These are phyloP conservation scores for Eupeodes corollae DNA, from an alignment of 1,140 invertebrate species.

Conservation along the genomic window DNA sequence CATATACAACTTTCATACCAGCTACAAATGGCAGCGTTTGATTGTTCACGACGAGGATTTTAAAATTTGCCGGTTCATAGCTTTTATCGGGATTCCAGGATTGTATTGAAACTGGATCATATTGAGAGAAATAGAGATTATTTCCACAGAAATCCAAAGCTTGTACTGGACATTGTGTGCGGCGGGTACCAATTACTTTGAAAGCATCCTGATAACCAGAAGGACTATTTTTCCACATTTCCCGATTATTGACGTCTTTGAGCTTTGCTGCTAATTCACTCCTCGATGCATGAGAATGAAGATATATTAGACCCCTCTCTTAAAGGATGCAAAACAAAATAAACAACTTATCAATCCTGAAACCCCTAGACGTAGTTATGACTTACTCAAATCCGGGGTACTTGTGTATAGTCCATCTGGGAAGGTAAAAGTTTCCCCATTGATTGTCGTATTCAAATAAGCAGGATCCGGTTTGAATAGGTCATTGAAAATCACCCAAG, in stretches of 20 bases:
- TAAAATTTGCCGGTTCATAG: too few relatives aligned
- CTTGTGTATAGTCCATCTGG: conserved; percentile 45
- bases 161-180: conserved; percentile 36
- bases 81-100: too few relatives aligned
- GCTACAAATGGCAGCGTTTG: too few relatives aligned
- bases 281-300: conserved; percentile 54
- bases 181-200: not conserved
- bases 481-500: conserved; percentile 44
- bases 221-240: conserved; percentile 31
- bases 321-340: not conserved
- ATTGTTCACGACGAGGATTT: too few relatives aligned
- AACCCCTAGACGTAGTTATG: conserved; percentile 25
- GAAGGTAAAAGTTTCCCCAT: conserved; percentile 43
- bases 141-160: conserved; percentile 41
- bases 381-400: conserved; percentile 39
- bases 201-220: conserved; percentile 14
- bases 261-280: conserved; percentile 53
- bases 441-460: conserved; percentile 42
- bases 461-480: too few relatives aligned
- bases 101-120: too few relatives aligned
- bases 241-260: conserved; percentile 45
- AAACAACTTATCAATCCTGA: conserved; percentile 47
- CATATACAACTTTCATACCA: too few relatives aligned
- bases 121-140: conserved; percentile 37
- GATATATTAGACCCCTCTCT: conserved; percentile 17